Evolutionary conservation across 2,113 vertebrate genomes (phyloP).

Genomic region (Pachycephala philippinensis): DNA sequence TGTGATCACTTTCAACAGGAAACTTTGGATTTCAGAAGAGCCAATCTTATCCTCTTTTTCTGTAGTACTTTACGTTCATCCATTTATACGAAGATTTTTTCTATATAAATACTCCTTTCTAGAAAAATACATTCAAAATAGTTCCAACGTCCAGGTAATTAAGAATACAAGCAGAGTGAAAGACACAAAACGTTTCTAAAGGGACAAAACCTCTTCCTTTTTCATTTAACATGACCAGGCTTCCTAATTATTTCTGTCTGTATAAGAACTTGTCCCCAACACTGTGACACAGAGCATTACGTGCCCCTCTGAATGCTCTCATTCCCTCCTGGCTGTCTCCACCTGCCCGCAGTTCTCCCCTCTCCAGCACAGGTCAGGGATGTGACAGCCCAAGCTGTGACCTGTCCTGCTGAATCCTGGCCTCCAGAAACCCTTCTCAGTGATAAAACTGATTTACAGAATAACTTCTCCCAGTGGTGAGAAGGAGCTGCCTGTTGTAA

Average conservation of each 20-base stretch:
- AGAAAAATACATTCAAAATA: neutral
- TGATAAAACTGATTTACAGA: neutral
- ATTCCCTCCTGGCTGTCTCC: neutral
- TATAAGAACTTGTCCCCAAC: neutral
- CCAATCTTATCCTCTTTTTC: neutral
- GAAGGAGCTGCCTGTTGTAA: neutral
- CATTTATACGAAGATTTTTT: neutral
- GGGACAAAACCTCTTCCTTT: neutral
- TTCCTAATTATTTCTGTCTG: neutral
- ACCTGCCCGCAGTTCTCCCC: neutral
- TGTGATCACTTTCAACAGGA: neutral
- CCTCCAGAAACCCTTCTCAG: neutral
- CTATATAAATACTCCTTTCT: neutral
- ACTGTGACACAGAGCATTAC: fast-evolving
- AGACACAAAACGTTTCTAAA: neutral
- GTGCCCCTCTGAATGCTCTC: fast-evolving
- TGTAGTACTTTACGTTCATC: neutral
- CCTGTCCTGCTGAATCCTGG: neutral
- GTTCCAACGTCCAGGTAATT: neutral
- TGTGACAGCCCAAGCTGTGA: neutral
- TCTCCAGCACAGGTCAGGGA: neutral
- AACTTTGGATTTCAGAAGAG: neutral
- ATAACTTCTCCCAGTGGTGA: neutral
- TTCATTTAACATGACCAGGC: neutral
- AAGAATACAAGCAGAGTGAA: neutral